Evolutionary conservation across 2,113 vertebrate genomes (phyloP).

Genomic region (Ahaetulla prasina): DNA sequence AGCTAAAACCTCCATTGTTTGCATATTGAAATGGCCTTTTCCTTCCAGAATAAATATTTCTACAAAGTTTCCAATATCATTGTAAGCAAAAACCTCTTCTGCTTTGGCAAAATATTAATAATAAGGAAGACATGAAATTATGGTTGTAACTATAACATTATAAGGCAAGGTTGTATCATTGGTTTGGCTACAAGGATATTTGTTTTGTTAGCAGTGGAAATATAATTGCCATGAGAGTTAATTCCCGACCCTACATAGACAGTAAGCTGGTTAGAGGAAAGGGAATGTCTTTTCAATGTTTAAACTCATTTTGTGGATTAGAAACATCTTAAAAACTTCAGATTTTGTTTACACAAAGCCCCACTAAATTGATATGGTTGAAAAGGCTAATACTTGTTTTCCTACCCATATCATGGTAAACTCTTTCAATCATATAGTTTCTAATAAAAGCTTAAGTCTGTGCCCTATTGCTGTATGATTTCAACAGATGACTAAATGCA

Average conservation of each 20-base stretch:
- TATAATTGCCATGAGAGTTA: constrained; percentile 4
- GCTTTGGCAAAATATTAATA: constrained; percentile 57
- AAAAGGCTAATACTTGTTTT: constrained; percentile 8
- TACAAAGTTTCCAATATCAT: constrained; percentile 62
- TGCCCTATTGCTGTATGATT: background rate
- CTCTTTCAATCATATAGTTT: constrained; percentile 8
- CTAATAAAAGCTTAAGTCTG: background rate
- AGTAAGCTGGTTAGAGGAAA: background rate
- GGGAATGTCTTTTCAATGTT: background rate
- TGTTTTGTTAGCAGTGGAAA: background rate
- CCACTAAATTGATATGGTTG: background rate
- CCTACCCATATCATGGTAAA: background rate
- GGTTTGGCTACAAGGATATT: background rate
- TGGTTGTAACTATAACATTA: constrained; percentile 51
- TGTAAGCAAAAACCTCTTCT: constrained; percentile 59
- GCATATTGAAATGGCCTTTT: constrained; percentile 37
- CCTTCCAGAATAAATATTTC: constrained; percentile 37
- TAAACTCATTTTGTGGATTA: background rate
- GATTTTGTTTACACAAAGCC: background rate
- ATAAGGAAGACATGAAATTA: constrained; percentile 58
- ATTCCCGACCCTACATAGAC: background rate
- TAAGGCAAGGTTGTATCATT: constrained; percentile 32
- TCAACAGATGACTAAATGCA: background rate
- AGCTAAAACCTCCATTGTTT: constrained; percentile 14
- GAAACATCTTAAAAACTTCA: background rate